These are phyloP conservation scores for Pristionchus mayeri DNA, from an alignment of 2,888 invertebrate genomes.

Conservation along the genomic window DNA sequence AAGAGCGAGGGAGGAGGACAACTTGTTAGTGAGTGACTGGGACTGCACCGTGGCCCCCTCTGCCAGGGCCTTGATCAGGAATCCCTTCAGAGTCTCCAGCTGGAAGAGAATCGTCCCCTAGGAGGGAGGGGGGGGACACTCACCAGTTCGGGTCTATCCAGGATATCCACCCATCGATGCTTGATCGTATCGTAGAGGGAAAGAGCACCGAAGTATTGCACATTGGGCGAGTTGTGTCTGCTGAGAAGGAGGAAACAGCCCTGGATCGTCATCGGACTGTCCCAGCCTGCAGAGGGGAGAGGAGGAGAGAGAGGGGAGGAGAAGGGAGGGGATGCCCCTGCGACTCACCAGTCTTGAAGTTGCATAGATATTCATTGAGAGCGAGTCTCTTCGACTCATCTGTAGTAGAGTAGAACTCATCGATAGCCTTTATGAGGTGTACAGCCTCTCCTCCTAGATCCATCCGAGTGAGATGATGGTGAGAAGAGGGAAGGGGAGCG, in stretches of 20 bases:
- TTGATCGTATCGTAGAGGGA: constrained; percentile 63
- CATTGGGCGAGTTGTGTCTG: constrained; percentile 25
- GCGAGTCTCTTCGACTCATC: constrained; percentile 55
- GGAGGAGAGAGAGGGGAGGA: too few relatives aligned
- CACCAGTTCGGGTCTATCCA: constrained; percentile 56
- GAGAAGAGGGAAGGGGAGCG: not conserved
- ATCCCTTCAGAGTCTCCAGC: constrained; percentile 59
- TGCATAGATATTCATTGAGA: constrained; percentile 56
- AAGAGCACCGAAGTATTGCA: constrained; percentile 61
- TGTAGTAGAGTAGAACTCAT: constrained; percentile 62
- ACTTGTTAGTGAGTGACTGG: constrained; percentile 58
- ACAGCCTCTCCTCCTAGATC: constrained; percentile 33
- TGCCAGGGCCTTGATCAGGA: constrained; percentile 58
- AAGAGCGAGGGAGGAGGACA: constrained; percentile 61
- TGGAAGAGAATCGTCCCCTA: not conserved
- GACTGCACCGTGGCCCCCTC: constrained; percentile 52
- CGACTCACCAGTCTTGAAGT: constrained; percentile 54
- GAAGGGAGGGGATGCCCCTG: too few relatives aligned
- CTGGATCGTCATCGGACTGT: constrained; percentile 47
- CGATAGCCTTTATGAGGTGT: constrained; percentile 53
- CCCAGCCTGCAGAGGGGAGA: constrained; percentile 44
- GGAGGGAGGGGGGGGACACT: not conserved
- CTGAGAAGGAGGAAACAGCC: constrained; percentile 56
- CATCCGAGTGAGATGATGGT: not conserved
- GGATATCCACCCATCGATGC: constrained; percentile 59